Evolutionary conservation across 2,888 invertebrate species (phyloP).

Genomic region (Drosophila lutescens): DNA sequence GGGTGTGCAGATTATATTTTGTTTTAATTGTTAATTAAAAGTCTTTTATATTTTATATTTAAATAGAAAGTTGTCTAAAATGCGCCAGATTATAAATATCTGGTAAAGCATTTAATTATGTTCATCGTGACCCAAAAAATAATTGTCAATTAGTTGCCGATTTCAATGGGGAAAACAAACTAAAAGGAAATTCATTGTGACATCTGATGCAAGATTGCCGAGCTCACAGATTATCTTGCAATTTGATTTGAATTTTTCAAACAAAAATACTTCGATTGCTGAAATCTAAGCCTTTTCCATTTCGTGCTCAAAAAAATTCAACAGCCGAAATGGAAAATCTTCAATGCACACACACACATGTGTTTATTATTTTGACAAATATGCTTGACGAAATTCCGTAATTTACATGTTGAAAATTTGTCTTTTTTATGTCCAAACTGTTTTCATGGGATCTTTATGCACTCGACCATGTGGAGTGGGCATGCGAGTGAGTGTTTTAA

Average conservation of each 20-base stretch:
- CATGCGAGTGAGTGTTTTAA: slow-evolving; percentile 43
- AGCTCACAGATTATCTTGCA: slow-evolving; percentile 15
- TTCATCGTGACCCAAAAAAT: background rate
- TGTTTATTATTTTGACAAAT: slow-evolving; percentile 33
- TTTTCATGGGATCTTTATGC: slow-evolving; percentile 35
- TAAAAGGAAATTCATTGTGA: background rate
- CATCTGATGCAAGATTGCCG: background rate
- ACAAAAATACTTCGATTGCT: slow-evolving; percentile 9
- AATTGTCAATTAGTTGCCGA: slow-evolving; percentile 8
- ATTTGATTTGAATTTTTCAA: slow-evolving; percentile 8
- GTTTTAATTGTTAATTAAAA: background rate
- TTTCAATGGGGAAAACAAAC: background rate
- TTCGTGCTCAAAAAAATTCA: background rate
- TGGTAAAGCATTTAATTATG: background rate
- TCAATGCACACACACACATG: slow-evolving; percentile 6
- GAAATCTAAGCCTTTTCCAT: background rate
- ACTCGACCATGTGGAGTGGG: slow-evolving; percentile 8
- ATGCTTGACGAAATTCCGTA: slow-evolving; percentile 25
- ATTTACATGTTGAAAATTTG: slow-evolving; percentile 19
- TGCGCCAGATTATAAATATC: no score
- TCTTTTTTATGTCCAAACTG: background rate
- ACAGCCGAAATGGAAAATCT: slow-evolving; percentile 3
- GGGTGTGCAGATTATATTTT: background rate
- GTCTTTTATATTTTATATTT: no score
- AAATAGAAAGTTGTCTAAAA: no score